Evolutionary conservation across 2,888 invertebrate genomes (phyloP), one percentile per base, ranked within the genome.

Genomic region (Encarsia formosa): DNA sequence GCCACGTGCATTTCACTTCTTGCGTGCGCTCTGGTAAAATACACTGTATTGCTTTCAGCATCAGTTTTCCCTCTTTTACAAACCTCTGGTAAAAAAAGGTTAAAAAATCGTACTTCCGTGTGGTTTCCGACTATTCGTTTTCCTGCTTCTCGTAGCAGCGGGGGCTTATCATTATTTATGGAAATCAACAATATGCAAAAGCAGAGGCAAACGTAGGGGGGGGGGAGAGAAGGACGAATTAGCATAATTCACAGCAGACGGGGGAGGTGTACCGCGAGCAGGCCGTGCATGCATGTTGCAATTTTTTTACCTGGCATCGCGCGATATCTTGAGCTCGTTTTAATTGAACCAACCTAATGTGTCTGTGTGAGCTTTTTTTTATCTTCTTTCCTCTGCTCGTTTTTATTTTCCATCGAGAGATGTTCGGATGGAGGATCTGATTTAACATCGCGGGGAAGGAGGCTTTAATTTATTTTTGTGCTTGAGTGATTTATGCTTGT

Each of bases 111-210:
- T 34, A 34, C 34, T 34, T 34, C 34, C 34, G 34, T 34, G 34
- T 34, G 11, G 8, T 45, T 49, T 44, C 8, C 2, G 39, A 6
- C 11, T 3, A 4, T 5, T 11, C 24, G 26, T 26, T 11, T 26
- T 26, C 26, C 6, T 11, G 26, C 26, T 26, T 11, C 26, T 6
- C 26, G 11, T 26, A 6, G 6, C 26, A 6, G 6, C 32, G 20
- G n/a, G 8, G 41, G 45, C 48, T 55, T 55, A 55, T 55, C 55
- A 52, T 55, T 55, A 52, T 56, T 52, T 56, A 56, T 56, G 52
- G 52, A 56, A 56, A 52, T 56, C 41, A 56, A 56, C 52, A 46
- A 52, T 45, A 49, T 49, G 42, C 52, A 16, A 38, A 45, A 18
- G 32, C 18, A 13, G 18, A 16, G 22, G 39, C 23, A 29, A 40